phyloP scores from a whole-genome alignment of 2,113 vertebrate genomes.

The Numida meleagris region DNA sequence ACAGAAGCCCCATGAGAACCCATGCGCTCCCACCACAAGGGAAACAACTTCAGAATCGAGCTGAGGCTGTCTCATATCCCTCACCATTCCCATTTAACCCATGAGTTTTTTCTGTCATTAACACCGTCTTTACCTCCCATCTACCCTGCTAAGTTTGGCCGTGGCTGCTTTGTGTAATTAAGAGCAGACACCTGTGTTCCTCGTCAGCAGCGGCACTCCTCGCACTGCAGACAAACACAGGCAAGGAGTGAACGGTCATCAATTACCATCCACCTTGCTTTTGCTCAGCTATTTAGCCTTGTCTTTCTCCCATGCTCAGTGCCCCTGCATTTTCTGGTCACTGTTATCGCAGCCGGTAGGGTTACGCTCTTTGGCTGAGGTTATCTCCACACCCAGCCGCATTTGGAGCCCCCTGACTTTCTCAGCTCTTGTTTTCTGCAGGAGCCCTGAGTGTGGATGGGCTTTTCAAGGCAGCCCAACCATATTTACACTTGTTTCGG shows the following conservation, averaged over 20 bases:
- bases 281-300: not conserved
- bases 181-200: not conserved
- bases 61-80: not conserved
- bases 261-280: not conserved
- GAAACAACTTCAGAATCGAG: not conserved
- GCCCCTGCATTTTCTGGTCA: not conserved
- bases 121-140: not conserved
- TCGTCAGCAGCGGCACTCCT: not conserved
- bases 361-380: rapidly evolving
- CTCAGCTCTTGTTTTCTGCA: not conserved
- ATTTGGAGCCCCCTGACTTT: not conserved
- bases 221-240: not conserved
- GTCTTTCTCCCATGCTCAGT: rapidly evolving
- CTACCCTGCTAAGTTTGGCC: not conserved
- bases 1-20: not conserved
- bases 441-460: not conserved
- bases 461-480: not conserved
- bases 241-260: not conserved
- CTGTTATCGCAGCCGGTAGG: rapidly evolving
- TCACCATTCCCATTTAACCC: not conserved
- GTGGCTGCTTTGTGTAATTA: not conserved
- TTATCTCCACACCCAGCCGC: not conserved
- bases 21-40: not conserved
- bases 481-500: conserved; percentile 19
- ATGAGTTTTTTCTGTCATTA: not conserved